Evolutionary conservation across 1,140 invertebrate species (phyloP), one percentile per base, ranked within the genome.

Genomic region (Musca domestica): DNA sequence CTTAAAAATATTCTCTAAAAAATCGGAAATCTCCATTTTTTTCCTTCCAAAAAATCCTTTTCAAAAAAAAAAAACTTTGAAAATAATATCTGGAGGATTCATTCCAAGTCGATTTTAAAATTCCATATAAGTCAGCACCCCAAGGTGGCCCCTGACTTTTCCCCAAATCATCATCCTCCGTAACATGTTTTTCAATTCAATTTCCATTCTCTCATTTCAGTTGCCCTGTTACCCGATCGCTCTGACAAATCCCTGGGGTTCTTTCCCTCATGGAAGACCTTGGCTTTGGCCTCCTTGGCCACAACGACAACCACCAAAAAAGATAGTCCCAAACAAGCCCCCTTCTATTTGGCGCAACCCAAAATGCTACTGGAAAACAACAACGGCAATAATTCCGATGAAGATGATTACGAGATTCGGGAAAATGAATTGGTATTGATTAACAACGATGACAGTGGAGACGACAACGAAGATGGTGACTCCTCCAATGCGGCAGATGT

Each of bases 261-360:
- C 61, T 80, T 80, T 48, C 78, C 78, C 2, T 80, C 78, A 3
- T 80, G 78, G 78, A 80, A 80, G 69, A 77, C 74, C 0, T 23
- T 80, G 34, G 78, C 78, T 0, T 70, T 80, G 1, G 78, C 78
- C 19, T 78, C 78, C 5, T 66, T 80, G 51, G 76, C 75, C 14
- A n/a, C 63, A 56, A 27, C 46, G 30, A 63, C 10, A 48, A 25
- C 51, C 27, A 67, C n/a, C 27, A 65, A 65, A 10, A 65, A 65
- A 0, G 41, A 64, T n/a, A 64, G 23, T n/a, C 15, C 23, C 25
- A 64, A 51, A 22, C n/a, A 65, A 7, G 25, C 15, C 3, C 69
- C 72, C 5, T 80, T 75, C 27, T 80, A 69, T 14, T 63, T 80
- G 64, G 71, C 72, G 2, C 76, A 74, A 65, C 77, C 77, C 6